Percentiles rank a stretch among this genome's conserved stretches.
Evolutionary conservation across 2,113 vertebrate species (phyloP).

Genomic region (Trinectes maculatus): DNA sequence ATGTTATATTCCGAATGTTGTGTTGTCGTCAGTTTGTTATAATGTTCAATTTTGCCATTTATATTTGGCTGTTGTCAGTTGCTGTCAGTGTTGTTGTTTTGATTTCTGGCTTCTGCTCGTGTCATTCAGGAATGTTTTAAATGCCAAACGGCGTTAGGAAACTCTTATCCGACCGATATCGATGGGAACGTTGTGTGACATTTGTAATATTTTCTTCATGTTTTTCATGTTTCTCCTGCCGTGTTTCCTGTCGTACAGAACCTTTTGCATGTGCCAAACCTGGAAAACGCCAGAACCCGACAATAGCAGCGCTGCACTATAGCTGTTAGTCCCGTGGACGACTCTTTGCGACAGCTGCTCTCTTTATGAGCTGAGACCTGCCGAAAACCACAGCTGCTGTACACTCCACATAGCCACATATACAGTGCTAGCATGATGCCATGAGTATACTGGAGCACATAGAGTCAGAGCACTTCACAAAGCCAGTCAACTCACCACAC

Average conservation of each 20-base stretch:
- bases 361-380: constrained; percentile 9
- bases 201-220: constrained; percentile 23
- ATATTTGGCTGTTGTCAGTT: neutral
- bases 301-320: constrained; percentile 67
- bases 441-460: constrained; percentile 30
- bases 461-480: constrained; percentile 35
- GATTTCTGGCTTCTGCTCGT: constrained; percentile 31
- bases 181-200: constrained; percentile 15
- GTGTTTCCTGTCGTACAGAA: constrained; percentile 33
- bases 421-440: constrained; percentile 44
- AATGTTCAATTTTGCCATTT: constrained; percentile 6
- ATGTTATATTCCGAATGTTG: constrained; percentile 46
- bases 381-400: constrained; percentile 25
- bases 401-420: constrained; percentile 18
- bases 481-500: constrained; percentile 23
- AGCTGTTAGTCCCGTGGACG: constrained; percentile 45
- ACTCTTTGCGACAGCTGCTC: constrained; percentile 34
- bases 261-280: constrained; percentile 75
- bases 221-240: constrained; percentile 30
- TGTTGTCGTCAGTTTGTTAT: constrained; percentile 18
- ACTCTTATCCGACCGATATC: constrained; percentile 30
- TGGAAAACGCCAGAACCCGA: constrained; percentile 52
- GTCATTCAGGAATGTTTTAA: constrained; percentile 47
- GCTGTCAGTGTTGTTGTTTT: constrained; percentile 16
- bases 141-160: constrained; percentile 28